phyloP scores from a whole-genome alignment of 2,888 invertebrate genomes.

The Netelia fuscicornis region DNA sequence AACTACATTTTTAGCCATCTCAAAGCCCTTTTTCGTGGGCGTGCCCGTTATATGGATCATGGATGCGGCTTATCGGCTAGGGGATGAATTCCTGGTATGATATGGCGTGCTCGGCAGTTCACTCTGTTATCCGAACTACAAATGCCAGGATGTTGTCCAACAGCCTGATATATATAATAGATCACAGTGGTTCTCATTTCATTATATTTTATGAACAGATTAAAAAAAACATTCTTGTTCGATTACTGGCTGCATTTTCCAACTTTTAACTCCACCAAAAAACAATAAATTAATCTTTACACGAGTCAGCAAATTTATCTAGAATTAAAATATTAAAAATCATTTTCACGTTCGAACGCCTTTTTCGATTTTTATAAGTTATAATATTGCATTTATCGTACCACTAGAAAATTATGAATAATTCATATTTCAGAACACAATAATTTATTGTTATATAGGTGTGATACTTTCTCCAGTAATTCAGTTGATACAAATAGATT shows the following conservation, averaged over 20 bases:
- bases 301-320: too few relatives aligned
- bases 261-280: neutral
- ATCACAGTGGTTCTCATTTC: slow-evolving; percentile 55
- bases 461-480: slow-evolving; percentile 34
- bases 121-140: slow-evolving; percentile 53
- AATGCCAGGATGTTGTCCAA: slow-evolving; percentile 60
- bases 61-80: slow-evolving; percentile 56
- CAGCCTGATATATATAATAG: slow-evolving; percentile 47
- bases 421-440: neutral
- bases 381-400: too few relatives aligned
- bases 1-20: slow-evolving; percentile 6
- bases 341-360: too few relatives aligned
- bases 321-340: too few relatives aligned
- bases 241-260: neutral
- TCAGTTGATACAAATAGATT: slow-evolving; percentile 15
- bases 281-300: neutral
- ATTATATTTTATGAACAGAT: neutral
- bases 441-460: neutral
- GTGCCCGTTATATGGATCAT: slow-evolving; percentile 36
- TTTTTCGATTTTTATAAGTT: too few relatives aligned
- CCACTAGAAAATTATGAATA: too few relatives aligned
- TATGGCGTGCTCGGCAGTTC: slow-evolving; percentile 47
- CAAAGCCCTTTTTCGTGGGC: slow-evolving; percentile 36
- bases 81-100: slow-evolving; percentile 61
- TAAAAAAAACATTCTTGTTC: neutral